phyloP scores from a whole-genome alignment of 2,113 vertebrate genomes.

The Parus major region DNA sequence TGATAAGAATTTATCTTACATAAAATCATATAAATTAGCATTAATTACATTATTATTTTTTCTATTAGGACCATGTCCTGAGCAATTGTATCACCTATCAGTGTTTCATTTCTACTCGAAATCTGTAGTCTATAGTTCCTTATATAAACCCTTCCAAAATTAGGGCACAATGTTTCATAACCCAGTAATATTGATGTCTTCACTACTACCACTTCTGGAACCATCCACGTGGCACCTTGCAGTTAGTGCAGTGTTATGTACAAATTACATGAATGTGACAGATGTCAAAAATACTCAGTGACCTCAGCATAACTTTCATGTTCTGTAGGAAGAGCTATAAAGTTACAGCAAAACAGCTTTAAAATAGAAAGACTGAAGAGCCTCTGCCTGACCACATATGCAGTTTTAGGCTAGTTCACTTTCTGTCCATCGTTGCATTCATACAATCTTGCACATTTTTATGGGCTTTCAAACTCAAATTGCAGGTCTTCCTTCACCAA shows the following conservation, averaged over 20 bases:
- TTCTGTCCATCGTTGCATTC: background rate
- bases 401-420: background rate
- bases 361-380: conserved; percentile 6
- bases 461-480: background rate
- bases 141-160: background rate
- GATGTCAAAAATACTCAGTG: background rate
- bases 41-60: background rate
- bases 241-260: background rate
- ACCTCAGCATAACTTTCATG: background rate
- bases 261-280: background rate
- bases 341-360: background rate
- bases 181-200: background rate
- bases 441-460: background rate
- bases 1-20: background rate
- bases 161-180: conserved; percentile 1
- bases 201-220: background rate
- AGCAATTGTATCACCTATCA: background rate
- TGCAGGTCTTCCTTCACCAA: background rate
- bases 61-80: background rate
- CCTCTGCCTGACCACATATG: background rate
- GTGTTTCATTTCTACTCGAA: background rate
- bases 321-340: background rate
- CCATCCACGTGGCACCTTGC: background rate
- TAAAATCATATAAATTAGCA: background rate
- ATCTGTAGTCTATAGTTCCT: background rate